Evolutionary conservation across 2,797 vertebrate genomes (phyloP).

Genomic region (Paguma larvata): DNA sequence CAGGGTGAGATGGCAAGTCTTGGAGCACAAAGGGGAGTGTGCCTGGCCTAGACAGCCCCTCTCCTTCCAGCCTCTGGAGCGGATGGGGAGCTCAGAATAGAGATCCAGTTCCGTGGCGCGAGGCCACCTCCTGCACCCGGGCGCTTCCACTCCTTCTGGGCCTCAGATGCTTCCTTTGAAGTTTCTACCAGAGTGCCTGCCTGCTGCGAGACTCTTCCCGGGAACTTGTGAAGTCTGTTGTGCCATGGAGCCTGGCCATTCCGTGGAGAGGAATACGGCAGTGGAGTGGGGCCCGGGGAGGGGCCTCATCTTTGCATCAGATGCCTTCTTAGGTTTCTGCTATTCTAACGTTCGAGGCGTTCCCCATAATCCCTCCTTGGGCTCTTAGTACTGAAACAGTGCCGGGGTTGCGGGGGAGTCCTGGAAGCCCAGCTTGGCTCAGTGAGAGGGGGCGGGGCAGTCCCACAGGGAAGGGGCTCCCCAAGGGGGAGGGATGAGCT

Average conservation of each 20-base stretch:
- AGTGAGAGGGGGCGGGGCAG: not conserved
- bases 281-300: not conserved
- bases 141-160: not conserved
- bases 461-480: not conserved
- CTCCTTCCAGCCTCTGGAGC: not conserved
- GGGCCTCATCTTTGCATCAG: conserved; percentile 4
- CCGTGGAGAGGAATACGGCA: not conserved
- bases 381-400: not conserved
- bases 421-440: not conserved
- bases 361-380: not conserved
- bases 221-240: conserved; percentile 30
- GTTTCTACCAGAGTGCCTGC: conserved; percentile 47
- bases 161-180: conserved; percentile 67
- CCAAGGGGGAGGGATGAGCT: not conserved
- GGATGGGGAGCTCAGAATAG: not conserved
- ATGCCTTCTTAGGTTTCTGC: not conserved
- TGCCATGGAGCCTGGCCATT: not conserved
- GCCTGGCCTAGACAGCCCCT: not conserved
- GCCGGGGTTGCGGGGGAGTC: not conserved
- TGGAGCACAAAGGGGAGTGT: not conserved
- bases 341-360: not conserved
- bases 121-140: not conserved
- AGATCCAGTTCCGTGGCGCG: not conserved
- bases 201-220: not conserved
- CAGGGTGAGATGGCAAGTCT: not conserved